Percentiles rank a stretch among this genome's conserved stretches.
Conservation (phyloP, 1,140 invertebrate genomes). For the Gonioctena quinquepunctata region DNA sequence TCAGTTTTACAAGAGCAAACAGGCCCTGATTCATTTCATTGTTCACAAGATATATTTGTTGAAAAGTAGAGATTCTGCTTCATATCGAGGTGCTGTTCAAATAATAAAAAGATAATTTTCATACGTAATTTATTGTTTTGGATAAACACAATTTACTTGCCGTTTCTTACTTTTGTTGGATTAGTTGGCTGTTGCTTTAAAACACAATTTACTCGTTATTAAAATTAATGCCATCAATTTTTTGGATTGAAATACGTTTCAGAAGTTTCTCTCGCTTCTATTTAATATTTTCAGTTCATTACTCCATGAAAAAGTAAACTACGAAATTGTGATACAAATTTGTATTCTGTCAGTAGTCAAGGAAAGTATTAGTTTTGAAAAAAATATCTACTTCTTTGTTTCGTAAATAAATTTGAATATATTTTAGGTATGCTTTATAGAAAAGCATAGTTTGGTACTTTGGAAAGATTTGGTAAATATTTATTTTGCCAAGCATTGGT, state of each 20-base stretch:
- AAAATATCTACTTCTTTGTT: no score
- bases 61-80: constrained; percentile 22
- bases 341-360: no score
- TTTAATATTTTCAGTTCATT: no score
- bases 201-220: neutral
- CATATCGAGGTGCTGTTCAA: constrained; percentile 25
- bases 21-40: constrained; percentile 22
- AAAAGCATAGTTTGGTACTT: no score
- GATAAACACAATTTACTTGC: constrained; percentile 14
- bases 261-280: no score
- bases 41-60: constrained; percentile 20
- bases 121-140: constrained; percentile 24
- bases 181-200: neutral
- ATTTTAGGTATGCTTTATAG: no score
- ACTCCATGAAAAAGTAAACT: no score
- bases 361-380: no score
- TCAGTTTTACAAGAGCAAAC: constrained; percentile 18
- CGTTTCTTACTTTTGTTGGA: neutral
- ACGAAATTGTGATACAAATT: no score
- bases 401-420: no score
- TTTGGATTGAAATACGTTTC: neutral
- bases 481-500: no score
- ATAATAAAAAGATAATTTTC: constrained; percentile 24
- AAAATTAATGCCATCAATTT: neutral
- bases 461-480: no score